Percentiles rank a stretch among this genome's conserved stretches.
Conservation (phyloP, 92 coral and sea anemone species). For the Porites evermanni region DNA sequence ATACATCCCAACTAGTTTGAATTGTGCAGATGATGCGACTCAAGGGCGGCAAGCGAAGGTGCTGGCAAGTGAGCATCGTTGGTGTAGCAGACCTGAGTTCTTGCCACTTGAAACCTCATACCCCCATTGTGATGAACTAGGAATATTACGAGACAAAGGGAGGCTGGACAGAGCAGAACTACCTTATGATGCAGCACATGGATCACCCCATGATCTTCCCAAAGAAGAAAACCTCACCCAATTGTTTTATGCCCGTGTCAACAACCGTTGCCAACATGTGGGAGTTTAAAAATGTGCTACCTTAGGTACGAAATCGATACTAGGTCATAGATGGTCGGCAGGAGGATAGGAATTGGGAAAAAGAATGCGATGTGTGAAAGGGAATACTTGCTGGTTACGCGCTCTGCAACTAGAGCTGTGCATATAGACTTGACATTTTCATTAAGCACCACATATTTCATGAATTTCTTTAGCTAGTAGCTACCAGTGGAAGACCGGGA, state of each 20-base stretch:
- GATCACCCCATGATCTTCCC: slow-evolving; percentile 12
- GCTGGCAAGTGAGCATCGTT: slow-evolving; percentile 47
- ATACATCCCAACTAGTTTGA: slow-evolving; percentile 47
- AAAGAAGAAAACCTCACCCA: slow-evolving; percentile 2
- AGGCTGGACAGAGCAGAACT: slow-evolving; percentile 17
- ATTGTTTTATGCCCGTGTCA: neutral
- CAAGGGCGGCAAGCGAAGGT: slow-evolving; percentile 43
- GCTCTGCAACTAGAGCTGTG: slow-evolving; percentile 29
- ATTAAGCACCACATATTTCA: slow-evolving; percentile 18
- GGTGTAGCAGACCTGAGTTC: slow-evolving; percentile 66
- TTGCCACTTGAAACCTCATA: slow-evolving; percentile 40
- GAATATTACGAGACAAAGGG: slow-evolving; percentile 33
- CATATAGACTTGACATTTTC: slow-evolving; percentile 36
- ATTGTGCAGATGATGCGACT: slow-evolving; percentile 63
- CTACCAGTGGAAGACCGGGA: slow-evolving; percentile 13
- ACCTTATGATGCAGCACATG: slow-evolving; percentile 6
- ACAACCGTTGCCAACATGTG: slow-evolving; percentile 7
- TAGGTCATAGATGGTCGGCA: slow-evolving; percentile 22
- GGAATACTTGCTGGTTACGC: slow-evolving; percentile 10
- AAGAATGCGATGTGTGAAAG: slow-evolving; percentile 2
- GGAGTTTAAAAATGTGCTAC: slow-evolving; percentile 54
- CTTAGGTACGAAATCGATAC: slow-evolving; percentile 33
- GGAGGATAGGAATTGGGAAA: slow-evolving; percentile 34
- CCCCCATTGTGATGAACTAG: slow-evolving; percentile 14
- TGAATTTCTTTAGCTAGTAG: slow-evolving; percentile 33